Conservation (phyloP, 2,113 vertebrate species). For the Anolis carolinensis region DNA sequence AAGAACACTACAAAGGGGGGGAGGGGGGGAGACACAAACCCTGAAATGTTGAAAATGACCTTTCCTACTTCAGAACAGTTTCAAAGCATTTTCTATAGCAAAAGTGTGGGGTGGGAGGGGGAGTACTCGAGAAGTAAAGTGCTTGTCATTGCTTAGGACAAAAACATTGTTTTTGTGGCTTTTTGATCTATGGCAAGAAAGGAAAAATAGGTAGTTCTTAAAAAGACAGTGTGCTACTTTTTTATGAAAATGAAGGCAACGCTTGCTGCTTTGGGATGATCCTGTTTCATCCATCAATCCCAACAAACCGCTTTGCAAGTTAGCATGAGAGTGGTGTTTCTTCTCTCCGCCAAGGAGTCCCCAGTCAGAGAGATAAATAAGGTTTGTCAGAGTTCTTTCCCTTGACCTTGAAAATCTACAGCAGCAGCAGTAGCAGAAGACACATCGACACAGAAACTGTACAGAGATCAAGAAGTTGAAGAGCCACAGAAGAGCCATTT, state of each 20-base stretch:
- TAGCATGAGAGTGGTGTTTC: slow-evolving; percentile 55
- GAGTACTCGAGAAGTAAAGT: slow-evolving; percentile 75
- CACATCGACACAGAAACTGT: slow-evolving; percentile 33
- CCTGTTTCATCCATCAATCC: slow-evolving; percentile 16
- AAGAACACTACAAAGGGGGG: slow-evolving; percentile 47
- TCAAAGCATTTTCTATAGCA: slow-evolving; percentile 69
- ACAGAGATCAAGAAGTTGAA: slow-evolving; percentile 54
- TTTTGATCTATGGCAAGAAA: slow-evolving; percentile 64
- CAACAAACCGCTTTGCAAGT: slow-evolving; percentile 5
- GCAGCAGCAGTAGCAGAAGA: slow-evolving; percentile 56
- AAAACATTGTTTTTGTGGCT: slow-evolving; percentile 59
- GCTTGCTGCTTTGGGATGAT: slow-evolving; percentile 39
- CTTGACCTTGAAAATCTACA: slow-evolving; percentile 50
- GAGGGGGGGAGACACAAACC: background rate
- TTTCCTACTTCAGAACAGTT: slow-evolving; percentile 63
- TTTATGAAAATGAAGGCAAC: slow-evolving; percentile 53
- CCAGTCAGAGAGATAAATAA: slow-evolving; percentile 42
- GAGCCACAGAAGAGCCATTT: slow-evolving; percentile 59
- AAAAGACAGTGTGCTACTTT: slow-evolving; percentile 18
- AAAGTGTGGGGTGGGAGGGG: slow-evolving; percentile 36
- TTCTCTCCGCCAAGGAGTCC: slow-evolving; percentile 55
- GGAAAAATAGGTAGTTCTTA: slow-evolving; percentile 8
- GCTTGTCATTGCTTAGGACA: slow-evolving; percentile 71
- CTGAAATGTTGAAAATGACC: slow-evolving; percentile 54
- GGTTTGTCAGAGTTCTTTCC: slow-evolving; percentile 21